Evolutionary conservation across 2,797 vertebrate genomes (phyloP), one percentile per base, ranked within the genome.

Genomic region (Sebastes umbrosus): DNA sequence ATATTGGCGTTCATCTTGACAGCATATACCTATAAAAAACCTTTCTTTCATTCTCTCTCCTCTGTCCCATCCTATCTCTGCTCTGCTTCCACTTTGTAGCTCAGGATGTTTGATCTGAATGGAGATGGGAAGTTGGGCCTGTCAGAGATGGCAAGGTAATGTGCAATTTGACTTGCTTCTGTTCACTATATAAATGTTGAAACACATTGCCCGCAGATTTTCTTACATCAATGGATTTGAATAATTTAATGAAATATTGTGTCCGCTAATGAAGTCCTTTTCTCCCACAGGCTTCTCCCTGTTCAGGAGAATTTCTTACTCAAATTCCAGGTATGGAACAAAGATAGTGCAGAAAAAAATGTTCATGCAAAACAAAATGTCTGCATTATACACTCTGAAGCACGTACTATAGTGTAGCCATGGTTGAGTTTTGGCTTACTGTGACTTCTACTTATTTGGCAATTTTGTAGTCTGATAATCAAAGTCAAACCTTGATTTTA

Each of bases 91-190:
- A 94, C 89, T 96, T 96, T 92, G 88, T 94, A 7, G 97, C 97
- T 95, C 96, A 96, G 94, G 83, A 99, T 99, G 97, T 99, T 99
- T 69, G 98, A 99, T 95, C 94, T 97, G 93, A 99, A 99, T 0
- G 97, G 98, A 7, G 98, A 99, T 10, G 98, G 98, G 77, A 99
- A 99, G 90, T 85, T 99, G 91, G 97, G 98, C 65, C 96, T 99
- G 83, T 99, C 98, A 0, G 98, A 99, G 95, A 99, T 99, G 98
- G 98, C 98, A 59, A 97, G 98, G 98, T 98, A 86, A 82, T 76
- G 60, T 80, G 69, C 78, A 76, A 34, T 88, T 87, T 82, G 20
- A 72, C 75, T 76, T 14, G 20, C 73, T 57, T 82, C 78, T 70
- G 29, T 70, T 85, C 70, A 8, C 43, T 25, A 2, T 77, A 59